These are phyloP conservation scores for Macaria liturata DNA, from an alignment of 2,888 invertebrate genomes.

Conservation along the genomic window DNA sequence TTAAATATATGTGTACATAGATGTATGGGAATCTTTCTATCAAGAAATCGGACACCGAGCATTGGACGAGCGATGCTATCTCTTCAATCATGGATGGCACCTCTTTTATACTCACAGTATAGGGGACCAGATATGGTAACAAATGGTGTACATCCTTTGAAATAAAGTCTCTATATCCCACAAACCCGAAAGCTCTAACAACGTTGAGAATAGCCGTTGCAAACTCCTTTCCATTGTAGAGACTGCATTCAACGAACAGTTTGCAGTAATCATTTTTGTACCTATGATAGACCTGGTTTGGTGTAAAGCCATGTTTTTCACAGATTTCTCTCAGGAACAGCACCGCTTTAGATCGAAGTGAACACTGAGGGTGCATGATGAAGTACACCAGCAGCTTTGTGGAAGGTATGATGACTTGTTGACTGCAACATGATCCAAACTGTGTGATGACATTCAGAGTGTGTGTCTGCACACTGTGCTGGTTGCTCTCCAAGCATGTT, in stretches of 20 bases:
- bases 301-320: conserved; percentile 75
- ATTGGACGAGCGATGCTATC: conserved; percentile 83
- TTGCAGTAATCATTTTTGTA: conserved; percentile 85
- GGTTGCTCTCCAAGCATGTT: conserved; percentile 74
- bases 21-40: conserved; percentile 87
- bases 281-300: conserved; percentile 84
- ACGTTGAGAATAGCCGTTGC: conserved; percentile 84
- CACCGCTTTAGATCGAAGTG: conserved; percentile 81
- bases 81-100: conserved; percentile 85
- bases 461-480: conserved; percentile 79
- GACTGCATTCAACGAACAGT: conserved; percentile 84
- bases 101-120: conserved; percentile 81
- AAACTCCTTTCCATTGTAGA: conserved; percentile 81
- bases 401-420: conserved; percentile 67
- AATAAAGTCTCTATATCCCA: conserved; percentile 87
- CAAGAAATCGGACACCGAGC: conserved; percentile 84
- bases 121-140: conserved; percentile 85
- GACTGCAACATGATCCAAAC: conserved; percentile 66
- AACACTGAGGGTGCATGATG: conserved; percentile 85
- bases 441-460: conserved; percentile 79
- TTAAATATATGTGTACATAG: conserved; percentile 87
- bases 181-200: conserved; percentile 87
- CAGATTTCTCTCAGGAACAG: conserved; percentile 83
- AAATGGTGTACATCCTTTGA: conserved; percentile 87
- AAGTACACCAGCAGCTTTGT: conserved; percentile 83